These are phyloP conservation scores for Isotomurus palustris DNA, from an alignment of 2,888 invertebrate species.

Conservation along the genomic window DNA sequence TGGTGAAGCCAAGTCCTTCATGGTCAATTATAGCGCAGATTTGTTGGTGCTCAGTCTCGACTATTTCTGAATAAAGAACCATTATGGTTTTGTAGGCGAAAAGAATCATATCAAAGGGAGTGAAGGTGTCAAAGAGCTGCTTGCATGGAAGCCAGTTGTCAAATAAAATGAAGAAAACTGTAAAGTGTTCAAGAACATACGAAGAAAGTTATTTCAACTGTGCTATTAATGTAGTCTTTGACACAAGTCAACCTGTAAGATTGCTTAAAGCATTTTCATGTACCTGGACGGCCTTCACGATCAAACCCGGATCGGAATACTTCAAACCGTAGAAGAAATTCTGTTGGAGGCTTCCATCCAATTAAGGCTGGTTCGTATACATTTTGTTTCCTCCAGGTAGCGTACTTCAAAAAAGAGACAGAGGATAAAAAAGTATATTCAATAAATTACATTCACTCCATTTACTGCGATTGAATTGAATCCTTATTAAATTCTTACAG, in stretches of 20 bases:
- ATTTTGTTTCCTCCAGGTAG: conserved; percentile 25
- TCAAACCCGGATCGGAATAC: conserved; percentile 24
- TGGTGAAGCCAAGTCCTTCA: conserved; percentile 22
- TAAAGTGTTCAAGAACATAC: neutral
- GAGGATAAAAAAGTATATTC: neutral
- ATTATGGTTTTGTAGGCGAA: conserved; percentile 28
- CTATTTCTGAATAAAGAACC: conserved; percentile 13
- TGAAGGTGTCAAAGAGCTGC: conserved; percentile 22
- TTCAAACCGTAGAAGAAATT: conserved; percentile 24
- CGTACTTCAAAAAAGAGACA: conserved; percentile 9
- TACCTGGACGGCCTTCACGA: conserved; percentile 33
- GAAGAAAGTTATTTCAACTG: neutral
- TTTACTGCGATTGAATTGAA: neutral
- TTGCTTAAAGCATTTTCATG: neutral
- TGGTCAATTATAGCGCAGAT: conserved; percentile 34
- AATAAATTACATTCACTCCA: too few relatives aligned
- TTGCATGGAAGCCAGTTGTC: conserved; percentile 28
- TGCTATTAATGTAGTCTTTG: neutral
- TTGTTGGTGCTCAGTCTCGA: conserved; percentile 27
- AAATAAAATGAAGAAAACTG: conserved; percentile 27
- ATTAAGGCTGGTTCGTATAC: conserved; percentile 7
- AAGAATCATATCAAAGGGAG: conserved; percentile 20
- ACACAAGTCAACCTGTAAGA: neutral
- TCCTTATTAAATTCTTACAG: conserved; percentile 14
- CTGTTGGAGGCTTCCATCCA: conserved; percentile 20